Percentiles rank a stretch among this genome's conserved stretches.
Evolutionary conservation across 2,797 vertebrate species (phyloP).

Genomic region (Sebastes melanostomus): DNA sequence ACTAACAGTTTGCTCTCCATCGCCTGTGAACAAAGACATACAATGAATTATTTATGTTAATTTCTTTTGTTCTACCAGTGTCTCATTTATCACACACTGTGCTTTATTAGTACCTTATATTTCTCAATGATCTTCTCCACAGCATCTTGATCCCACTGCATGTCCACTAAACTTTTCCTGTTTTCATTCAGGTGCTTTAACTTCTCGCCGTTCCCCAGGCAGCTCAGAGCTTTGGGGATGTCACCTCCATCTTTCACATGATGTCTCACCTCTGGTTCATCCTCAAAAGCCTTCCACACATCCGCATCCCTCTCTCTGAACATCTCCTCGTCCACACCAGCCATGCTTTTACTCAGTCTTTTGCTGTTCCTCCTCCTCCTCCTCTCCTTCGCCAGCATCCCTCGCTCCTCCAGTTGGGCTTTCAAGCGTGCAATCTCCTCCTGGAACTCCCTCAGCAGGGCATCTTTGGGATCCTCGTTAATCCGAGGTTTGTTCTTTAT

Average conservation of each 20-base stretch:
- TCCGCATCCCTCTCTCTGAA: conserved; percentile 79
- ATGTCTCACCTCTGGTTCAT: conserved; percentile 86
- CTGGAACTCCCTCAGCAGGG: conserved; percentile 94
- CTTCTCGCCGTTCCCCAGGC: conserved; percentile 86
- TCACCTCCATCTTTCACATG: conserved; percentile 85
- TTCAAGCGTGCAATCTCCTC: conserved; percentile 94
- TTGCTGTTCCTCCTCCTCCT: conserved; percentile 88
- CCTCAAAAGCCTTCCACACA: conserved; percentile 76
- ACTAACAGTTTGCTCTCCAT: conserved; percentile 97
- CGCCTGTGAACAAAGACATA: conserved; percentile 78
- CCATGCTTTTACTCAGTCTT: conserved; percentile 83
- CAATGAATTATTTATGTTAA: conserved; percentile 57
- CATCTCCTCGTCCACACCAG: conserved; percentile 79
- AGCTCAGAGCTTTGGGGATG: conserved; percentile 82
- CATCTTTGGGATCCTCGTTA: conserved; percentile 97
- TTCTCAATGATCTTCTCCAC: conserved; percentile 92
- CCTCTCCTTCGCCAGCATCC: conserved; percentile 91
- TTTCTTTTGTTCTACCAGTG: conserved; percentile 46
- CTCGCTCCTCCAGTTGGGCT: conserved; percentile 91
- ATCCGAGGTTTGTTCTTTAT: conserved; percentile 97
- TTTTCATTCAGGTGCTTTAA: conserved; percentile 88
- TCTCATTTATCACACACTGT: background rate
- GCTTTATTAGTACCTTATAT: conserved; percentile 87
- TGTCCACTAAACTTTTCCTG: conserved; percentile 90
- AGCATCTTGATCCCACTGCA: conserved; percentile 91